Evolutionary conservation across 1,140 invertebrate species (phyloP).

Genomic region (Adelges cooleyi): DNA sequence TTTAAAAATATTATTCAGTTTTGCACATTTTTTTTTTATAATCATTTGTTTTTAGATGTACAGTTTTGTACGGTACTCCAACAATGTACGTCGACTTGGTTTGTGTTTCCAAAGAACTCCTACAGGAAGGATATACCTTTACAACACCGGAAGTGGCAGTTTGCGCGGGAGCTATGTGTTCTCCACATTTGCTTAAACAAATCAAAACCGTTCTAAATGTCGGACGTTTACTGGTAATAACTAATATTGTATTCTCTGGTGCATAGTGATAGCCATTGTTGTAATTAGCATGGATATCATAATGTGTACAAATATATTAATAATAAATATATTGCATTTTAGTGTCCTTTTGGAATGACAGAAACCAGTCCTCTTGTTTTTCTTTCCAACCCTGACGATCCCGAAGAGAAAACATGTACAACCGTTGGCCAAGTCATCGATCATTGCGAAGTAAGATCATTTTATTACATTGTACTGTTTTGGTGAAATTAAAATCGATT

Average conservation of each 20-base stretch:
- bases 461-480: too few relatives aligned
- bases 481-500: too few relatives aligned
- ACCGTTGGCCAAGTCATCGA: constrained; percentile 68
- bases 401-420: constrained; percentile 49
- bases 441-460: constrained; percentile 61
- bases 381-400: constrained; percentile 49
- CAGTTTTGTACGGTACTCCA: constrained; percentile 76
- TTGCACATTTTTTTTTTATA: too few relatives aligned
- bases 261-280: not conserved
- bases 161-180: constrained; percentile 62
- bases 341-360: constrained; percentile 79
- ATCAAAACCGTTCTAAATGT: constrained; percentile 41
- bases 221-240: constrained; percentile 32
- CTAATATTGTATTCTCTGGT: not conserved
- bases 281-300: not conserved
- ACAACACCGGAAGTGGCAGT: constrained; percentile 44
- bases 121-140: not conserved
- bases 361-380: constrained; percentile 70
- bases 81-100: constrained; percentile 88
- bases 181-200: constrained; percentile 55
- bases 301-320: not conserved
- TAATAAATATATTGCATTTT: constrained; percentile 36
- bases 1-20: too few relatives aligned
- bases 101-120: constrained; percentile 10
- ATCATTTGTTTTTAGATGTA: constrained; percentile 48